These are phyloP conservation scores for Cichladusa arquata DNA, from an alignment of 2,113 vertebrate genomes.

Conservation along the genomic window DNA sequence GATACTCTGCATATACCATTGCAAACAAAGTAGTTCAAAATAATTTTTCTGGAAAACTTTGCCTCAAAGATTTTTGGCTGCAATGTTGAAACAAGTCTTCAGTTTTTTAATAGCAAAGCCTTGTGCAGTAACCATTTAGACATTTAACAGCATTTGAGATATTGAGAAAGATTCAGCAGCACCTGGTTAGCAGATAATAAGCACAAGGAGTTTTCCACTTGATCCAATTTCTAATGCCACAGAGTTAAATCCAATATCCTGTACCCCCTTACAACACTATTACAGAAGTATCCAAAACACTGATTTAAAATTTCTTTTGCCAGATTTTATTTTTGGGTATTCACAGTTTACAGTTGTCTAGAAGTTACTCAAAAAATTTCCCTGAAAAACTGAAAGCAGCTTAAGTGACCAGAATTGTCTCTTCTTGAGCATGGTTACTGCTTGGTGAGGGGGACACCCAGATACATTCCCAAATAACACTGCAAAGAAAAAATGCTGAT, in stretches of 20 bases:
- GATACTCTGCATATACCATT: not conserved
- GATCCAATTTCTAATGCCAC: not conserved
- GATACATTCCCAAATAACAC: not conserved
- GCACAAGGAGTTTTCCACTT: not conserved
- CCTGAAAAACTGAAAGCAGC: not conserved
- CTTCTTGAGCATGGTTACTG: not conserved
- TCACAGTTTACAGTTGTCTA: not conserved
- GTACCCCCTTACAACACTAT: not conserved
- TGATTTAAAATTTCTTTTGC: fast-evolving
- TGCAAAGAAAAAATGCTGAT: not conserved
- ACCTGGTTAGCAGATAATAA: not conserved
- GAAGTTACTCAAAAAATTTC: not conserved
- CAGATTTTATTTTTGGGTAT: not conserved
- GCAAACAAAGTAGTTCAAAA: not conserved
- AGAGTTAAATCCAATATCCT: not conserved
- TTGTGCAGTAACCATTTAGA: not conserved
- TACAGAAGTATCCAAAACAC: not conserved
- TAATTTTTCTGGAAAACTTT: not conserved
- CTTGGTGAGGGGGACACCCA: not conserved
- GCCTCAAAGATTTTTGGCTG: not conserved
- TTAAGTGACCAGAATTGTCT: not conserved
- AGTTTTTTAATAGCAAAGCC: not conserved
- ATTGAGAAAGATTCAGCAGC: not conserved
- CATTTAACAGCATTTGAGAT: not conserved
- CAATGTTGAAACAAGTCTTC: not conserved